phyloP scores from a whole-genome alignment of 2,797 vertebrate species.

The Tokudaia muenninki region DNA sequence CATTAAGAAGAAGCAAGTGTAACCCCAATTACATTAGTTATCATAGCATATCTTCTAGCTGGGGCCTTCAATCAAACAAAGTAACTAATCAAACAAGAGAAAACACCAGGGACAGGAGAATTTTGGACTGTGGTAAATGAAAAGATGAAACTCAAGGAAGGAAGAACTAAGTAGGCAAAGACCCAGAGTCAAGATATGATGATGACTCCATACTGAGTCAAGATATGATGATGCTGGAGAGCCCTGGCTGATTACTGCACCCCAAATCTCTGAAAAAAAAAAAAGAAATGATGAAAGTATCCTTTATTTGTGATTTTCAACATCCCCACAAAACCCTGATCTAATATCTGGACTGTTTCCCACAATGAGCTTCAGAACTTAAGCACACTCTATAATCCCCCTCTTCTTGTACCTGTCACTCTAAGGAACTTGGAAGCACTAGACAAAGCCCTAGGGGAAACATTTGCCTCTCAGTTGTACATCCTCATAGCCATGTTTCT shows the following conservation, averaged over 20 bases:
- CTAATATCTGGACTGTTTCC: background rate
- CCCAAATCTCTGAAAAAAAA: background rate
- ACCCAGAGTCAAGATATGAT: too few relatives aligned
- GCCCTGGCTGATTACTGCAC: background rate
- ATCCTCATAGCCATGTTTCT: background rate
- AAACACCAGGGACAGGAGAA: background rate
- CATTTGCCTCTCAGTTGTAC: background rate
- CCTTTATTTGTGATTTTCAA: background rate
- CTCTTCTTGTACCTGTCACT: background rate
- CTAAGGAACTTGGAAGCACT: background rate
- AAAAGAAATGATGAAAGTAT: background rate
- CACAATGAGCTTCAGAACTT: background rate
- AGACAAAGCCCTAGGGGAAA: background rate
- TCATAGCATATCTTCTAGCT: background rate
- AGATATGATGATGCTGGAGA: background rate
- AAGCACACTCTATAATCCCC: background rate
- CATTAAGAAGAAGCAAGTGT: background rate
- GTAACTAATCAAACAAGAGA: background rate
- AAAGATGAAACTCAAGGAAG: rapidly evolving
- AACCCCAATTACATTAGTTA: background rate
- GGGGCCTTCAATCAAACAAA: background rate
- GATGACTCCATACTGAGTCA: rapidly evolving
- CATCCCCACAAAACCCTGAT: background rate
- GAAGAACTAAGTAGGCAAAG: background rate
- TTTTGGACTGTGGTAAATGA: background rate